Conservation (phyloP, 1,140 invertebrate species). For the Drosophila hydei region DNA sequence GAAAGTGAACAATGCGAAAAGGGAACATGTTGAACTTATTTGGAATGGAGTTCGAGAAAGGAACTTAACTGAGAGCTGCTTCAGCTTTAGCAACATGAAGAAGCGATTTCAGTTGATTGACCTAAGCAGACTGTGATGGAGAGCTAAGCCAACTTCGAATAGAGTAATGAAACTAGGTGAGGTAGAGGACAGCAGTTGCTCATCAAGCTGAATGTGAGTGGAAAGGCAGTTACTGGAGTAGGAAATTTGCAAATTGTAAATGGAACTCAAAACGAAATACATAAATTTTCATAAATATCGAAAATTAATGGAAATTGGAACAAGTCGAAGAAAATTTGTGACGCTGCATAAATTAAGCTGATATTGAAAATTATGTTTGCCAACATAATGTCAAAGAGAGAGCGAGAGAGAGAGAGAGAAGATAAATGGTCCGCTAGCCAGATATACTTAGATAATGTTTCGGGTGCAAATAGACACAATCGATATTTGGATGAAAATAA, state of each 20-base stretch:
- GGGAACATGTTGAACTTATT: too few relatives aligned
- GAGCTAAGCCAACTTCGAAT: too few relatives aligned
- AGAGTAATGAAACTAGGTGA: too few relatives aligned
- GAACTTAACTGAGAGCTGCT: too few relatives aligned
- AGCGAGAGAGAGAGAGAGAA: neutral
- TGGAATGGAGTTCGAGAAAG: too few relatives aligned
- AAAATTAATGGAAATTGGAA: constrained; percentile 30
- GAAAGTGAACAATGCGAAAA: too few relatives aligned
- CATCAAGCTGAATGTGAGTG: too few relatives aligned
- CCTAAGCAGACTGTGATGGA: too few relatives aligned
- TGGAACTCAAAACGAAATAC: neutral
- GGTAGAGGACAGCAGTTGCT: too few relatives aligned
- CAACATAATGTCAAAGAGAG: neutral
- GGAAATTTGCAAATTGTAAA: neutral
- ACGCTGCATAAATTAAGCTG: constrained; percentile 44
- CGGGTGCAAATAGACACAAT: constrained; percentile 41
- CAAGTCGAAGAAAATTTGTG: constrained; percentile 28
- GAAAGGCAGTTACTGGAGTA: too few relatives aligned
- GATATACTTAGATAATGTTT: constrained; percentile 5
- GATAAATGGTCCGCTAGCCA: constrained; percentile 4
- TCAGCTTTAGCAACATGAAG: too few relatives aligned
- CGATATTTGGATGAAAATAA: constrained; percentile 56
- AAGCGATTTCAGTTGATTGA: too few relatives aligned
- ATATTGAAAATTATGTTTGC: constrained; percentile 44
- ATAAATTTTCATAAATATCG: constrained; percentile 21